Conservation (phyloP, 2,797 vertebrate genomes). For the Notolabrus celidotus region DNA sequence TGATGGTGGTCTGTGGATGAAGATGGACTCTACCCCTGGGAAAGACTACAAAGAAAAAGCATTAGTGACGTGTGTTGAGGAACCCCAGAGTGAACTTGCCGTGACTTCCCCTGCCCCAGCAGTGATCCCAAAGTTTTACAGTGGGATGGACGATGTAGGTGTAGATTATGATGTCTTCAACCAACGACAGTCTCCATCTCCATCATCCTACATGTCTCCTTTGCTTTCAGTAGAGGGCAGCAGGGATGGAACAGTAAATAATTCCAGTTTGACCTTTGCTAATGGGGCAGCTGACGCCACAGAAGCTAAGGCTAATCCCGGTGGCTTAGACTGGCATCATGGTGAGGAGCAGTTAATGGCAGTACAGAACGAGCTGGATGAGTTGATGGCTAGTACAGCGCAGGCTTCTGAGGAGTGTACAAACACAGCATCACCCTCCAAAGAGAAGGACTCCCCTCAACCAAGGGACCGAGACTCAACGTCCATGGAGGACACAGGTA, state of each 20-base stretch:
- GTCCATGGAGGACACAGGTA: conserved; percentile 17
- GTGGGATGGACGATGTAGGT: conserved; percentile 55
- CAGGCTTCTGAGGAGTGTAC: conserved; percentile 32
- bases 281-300: conserved; percentile 64
- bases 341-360: conserved; percentile 61
- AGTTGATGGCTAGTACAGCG: conserved; percentile 31
- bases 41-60: conserved; percentile 3
- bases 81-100: neutral
- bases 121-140: conserved; percentile 18
- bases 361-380: conserved; percentile 49
- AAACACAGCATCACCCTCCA: conserved; percentile 16
- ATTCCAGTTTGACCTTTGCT: conserved; percentile 63
- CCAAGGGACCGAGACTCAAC: conserved; percentile 31
- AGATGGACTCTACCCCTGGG: conserved; percentile 33
- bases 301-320: conserved; percentile 73
- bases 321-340: conserved; percentile 69
- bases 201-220: conserved; percentile 5
- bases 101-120: neutral
- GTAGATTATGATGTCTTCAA: conserved; percentile 56
- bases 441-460: conserved; percentile 17
- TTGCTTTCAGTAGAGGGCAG: conserved; percentile 55
- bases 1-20: conserved; percentile 51
- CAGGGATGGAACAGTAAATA: conserved; percentile 29
- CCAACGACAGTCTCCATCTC: conserved; percentile 14
- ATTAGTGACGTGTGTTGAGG: conserved; percentile 6